phyloP scores from a whole-genome alignment of 2,888 invertebrate genomes.

The Machimus rusticus region DNA sequence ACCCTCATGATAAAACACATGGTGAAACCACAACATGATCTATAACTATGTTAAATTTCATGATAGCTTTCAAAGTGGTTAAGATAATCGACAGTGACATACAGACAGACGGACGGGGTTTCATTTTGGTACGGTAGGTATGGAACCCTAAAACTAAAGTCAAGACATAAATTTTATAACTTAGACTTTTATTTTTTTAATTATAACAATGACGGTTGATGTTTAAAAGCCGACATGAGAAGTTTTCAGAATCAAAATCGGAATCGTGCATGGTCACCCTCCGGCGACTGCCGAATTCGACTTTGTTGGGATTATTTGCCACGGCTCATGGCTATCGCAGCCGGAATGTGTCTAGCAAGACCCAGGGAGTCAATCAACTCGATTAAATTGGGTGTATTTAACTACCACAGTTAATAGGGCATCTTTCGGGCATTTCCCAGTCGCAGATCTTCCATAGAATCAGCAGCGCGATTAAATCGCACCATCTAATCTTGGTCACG shows the following conservation, averaged over 20 bases:
- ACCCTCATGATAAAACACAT: too few relatives aligned
- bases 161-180: neutral
- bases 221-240: neutral
- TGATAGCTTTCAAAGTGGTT: too few relatives aligned
- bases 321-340: neutral
- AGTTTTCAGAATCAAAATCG: neutral
- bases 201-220: neutral
- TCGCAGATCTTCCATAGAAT: neutral
- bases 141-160: neutral
- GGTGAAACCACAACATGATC: too few relatives aligned
- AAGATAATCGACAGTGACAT: too few relatives aligned
- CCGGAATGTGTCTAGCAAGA: neutral
- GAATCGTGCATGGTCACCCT: neutral
- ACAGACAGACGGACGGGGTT: too few relatives aligned
- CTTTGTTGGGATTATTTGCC: neutral
- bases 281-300: neutral
- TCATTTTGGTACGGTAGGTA: too few relatives aligned
- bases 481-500: slow-evolving; percentile 25
- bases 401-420: neutral
- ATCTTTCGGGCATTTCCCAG: neutral
- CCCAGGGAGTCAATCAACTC: neutral
- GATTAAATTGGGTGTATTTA: neutral
- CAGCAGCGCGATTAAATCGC: neutral
- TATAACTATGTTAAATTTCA: too few relatives aligned
- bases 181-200: neutral